Conservation (phyloP, 2,797 vertebrate genomes). For the Mareca strepera region DNA sequence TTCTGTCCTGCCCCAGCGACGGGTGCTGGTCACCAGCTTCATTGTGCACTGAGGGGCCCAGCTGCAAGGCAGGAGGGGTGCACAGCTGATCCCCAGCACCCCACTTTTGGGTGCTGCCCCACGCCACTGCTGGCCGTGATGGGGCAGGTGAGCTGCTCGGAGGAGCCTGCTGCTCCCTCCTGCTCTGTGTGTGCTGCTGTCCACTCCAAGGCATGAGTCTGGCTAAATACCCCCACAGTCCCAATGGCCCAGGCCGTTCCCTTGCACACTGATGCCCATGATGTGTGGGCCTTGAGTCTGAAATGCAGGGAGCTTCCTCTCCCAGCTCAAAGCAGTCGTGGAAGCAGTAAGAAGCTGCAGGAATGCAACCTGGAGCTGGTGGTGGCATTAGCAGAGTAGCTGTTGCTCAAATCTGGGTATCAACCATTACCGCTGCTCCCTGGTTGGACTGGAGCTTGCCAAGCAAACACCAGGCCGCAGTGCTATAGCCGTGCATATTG, state of each 20-base stretch:
- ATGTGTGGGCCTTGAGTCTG: fast-evolving
- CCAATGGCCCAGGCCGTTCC: fast-evolving
- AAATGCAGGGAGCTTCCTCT: fast-evolving
- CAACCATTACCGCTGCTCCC: fast-evolving
- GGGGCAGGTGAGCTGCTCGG: background rate
- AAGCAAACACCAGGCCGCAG: background rate
- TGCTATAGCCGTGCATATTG: background rate
- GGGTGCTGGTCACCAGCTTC: fast-evolving
- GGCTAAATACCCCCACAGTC: fast-evolving
- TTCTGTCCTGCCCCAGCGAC: background rate
- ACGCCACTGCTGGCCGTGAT: fast-evolving
- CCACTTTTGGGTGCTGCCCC: fast-evolving
- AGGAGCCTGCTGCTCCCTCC: background rate
- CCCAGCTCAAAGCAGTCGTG: background rate
- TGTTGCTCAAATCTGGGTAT: background rate
- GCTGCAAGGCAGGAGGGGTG: background rate
- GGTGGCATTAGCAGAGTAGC: background rate
- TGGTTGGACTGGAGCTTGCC: background rate
- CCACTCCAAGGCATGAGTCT: fast-evolving
- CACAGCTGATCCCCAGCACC: background rate
- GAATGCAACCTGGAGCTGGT: background rate
- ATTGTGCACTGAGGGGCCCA: background rate
- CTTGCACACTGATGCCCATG: fast-evolving
- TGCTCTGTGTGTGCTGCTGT: background rate
- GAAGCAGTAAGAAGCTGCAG: background rate